Conservation (phyloP, 2,113 vertebrate genomes). For the Philantomba maxwellii region DNA sequence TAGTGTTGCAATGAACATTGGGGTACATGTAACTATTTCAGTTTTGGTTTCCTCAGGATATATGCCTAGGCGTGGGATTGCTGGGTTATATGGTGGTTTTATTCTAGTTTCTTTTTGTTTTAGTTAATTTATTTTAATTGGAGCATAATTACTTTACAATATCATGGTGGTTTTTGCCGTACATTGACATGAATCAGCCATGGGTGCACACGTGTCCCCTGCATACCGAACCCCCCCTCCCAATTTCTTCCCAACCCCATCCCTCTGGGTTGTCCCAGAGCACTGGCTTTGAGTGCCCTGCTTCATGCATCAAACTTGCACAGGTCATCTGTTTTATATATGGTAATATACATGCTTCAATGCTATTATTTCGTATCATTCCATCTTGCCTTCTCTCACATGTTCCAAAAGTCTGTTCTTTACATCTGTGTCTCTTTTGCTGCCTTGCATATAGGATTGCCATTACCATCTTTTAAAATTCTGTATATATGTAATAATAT, state of each 20-base stretch:
- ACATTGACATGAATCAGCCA: neutral
- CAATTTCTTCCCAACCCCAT: neutral
- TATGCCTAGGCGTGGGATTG: neutral
- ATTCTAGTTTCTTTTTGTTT: neutral
- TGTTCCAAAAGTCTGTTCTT: neutral
- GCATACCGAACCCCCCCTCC: neutral
- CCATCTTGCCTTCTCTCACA: neutral
- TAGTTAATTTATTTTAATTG: neutral
- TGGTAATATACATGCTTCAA: neutral
- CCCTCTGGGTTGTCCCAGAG: neutral
- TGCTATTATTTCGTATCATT: neutral
- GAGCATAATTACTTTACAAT: neutral
- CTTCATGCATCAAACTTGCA: neutral
- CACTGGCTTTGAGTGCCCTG: neutral
- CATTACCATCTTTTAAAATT: neutral
- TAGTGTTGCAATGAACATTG: neutral
- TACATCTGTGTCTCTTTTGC: neutral
- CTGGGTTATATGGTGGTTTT: neutral
- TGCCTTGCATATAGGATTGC: neutral
- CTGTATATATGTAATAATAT: neutral
- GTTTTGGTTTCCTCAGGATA: neutral
- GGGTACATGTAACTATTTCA: neutral
- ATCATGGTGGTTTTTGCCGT: neutral
- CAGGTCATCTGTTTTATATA: neutral
- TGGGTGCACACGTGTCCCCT: neutral